A percentile compares a stretch with the other conserved stretches of the same genome.
Evolutionary conservation across 2,888 invertebrate genomes (phyloP).

Genomic region (Gisinianus flammeolus): DNA sequence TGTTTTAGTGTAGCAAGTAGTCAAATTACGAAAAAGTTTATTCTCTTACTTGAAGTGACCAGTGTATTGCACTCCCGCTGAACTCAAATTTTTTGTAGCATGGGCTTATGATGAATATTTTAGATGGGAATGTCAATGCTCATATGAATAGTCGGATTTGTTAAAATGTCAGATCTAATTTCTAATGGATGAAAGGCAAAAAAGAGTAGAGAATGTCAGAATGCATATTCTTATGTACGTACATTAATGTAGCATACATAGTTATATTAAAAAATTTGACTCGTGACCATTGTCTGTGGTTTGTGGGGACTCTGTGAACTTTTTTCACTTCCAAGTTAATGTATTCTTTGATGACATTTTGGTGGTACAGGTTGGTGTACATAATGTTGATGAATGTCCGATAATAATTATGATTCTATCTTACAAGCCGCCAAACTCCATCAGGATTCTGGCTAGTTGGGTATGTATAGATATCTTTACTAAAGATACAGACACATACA

Average conservation of each 20-base stretch:
- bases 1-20: too few species aligned
- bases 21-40: too few species aligned
- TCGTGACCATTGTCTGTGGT: background rate
- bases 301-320: background rate
- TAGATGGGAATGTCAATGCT: background rate
- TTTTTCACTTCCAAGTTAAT: background rate
- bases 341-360: constrained; percentile 21
- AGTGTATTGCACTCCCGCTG: too few species aligned
- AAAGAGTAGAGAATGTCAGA: background rate
- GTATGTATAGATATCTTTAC: too few species aligned
- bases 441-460: background rate
- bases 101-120: too few species aligned
- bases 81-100: too few species aligned
- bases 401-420: constrained; percentile 22
- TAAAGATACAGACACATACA: too few species aligned
- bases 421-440: background rate
- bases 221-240: too few species aligned
- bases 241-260: too few species aligned
- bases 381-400: constrained; percentile 25
- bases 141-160: background rate
- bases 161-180: constrained; percentile 24
- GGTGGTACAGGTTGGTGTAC: constrained; percentile 6
- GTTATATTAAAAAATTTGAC: too few species aligned
- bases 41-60: too few species aligned
- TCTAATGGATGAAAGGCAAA: background rate